Conservation (phyloP, 2,113 vertebrate species). For the Alces alces region DNA sequence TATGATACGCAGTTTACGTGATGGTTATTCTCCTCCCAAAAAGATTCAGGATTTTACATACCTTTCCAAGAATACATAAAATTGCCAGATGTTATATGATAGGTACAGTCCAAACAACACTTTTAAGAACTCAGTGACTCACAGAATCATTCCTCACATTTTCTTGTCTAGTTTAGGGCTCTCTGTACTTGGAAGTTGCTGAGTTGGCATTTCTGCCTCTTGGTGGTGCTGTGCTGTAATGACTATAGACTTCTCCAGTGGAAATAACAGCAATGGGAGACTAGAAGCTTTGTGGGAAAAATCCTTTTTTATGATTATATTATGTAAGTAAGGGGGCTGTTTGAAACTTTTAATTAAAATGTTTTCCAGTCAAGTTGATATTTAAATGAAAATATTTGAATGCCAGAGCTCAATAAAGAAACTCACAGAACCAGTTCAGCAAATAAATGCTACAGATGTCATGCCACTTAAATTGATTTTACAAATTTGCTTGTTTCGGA, state of each 20-base stretch:
- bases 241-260: neutral
- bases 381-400: slow-evolving; percentile 12
- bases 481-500: neutral
- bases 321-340: neutral
- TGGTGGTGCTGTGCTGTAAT: neutral
- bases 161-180: neutral
- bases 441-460: neutral
- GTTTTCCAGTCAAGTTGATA: neutral
- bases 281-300: neutral
- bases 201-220: neutral
- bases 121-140: neutral
- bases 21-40: neutral
- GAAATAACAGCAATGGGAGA: neutral
- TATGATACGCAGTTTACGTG: neutral
- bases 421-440: neutral
- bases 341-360: slow-evolving; percentile 31
- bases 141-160: neutral
- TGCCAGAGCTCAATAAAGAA: neutral
- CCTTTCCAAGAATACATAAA: neutral
- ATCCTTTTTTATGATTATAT: neutral
- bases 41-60: slow-evolving; percentile 17
- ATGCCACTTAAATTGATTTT: neutral
- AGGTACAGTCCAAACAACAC: neutral
- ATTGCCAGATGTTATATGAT: neutral
- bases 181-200: neutral